A percentile compares a stretch with the other conserved stretches of the same genome.
Conservation (phyloP, 2,113 vertebrate genomes). For the Lophotis ruficrista region DNA sequence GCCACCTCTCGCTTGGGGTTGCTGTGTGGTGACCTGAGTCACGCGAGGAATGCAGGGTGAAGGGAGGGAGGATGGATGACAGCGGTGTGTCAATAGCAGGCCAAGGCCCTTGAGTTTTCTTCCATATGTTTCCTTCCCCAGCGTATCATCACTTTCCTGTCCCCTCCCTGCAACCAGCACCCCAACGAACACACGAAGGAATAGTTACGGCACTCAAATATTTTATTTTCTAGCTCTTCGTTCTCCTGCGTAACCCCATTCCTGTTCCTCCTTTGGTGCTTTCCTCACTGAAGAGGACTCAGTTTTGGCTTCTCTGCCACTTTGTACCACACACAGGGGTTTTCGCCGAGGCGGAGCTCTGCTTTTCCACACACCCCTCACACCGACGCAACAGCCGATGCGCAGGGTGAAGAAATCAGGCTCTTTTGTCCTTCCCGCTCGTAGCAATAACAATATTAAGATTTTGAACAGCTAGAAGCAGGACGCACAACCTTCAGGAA, state of each 20-base stretch:
- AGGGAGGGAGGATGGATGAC: background rate
- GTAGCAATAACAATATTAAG: background rate
- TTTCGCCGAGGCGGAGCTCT: background rate
- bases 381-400: background rate
- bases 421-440: background rate
- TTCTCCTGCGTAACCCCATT: background rate
- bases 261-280: background rate
- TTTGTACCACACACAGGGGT: accelerated
- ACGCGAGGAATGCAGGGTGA: background rate
- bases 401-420: background rate
- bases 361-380: background rate
- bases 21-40: background rate
- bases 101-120: background rate
- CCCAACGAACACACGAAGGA: accelerated
- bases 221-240: background rate
- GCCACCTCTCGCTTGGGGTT: background rate
- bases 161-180: background rate
- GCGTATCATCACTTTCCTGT: background rate
- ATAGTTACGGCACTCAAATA: background rate
- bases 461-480: background rate
- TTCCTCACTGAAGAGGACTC: background rate
- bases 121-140: background rate
- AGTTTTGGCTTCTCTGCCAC: background rate
- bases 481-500: background rate
- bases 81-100: background rate